Evolutionary conservation across 2,113 vertebrate genomes (phyloP).

Genomic region (Scopus umbretta): DNA sequence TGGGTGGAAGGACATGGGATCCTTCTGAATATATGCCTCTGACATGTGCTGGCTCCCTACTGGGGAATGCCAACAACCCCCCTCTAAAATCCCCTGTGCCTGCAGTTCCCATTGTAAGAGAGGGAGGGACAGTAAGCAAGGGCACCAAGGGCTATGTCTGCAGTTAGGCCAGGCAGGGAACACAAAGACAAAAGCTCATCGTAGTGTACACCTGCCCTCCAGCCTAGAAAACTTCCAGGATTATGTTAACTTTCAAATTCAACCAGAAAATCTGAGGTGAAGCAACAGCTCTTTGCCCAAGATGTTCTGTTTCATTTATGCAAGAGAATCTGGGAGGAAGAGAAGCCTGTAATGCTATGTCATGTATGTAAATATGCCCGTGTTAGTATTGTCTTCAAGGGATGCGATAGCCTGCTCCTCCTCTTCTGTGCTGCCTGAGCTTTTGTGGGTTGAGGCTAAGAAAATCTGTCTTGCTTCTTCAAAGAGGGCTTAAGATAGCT

Average conservation of each 20-base stretch:
- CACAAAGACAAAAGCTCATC: not conserved
- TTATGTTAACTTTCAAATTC: not conserved
- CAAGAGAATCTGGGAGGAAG: not conserved
- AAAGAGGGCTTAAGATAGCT: not conserved
- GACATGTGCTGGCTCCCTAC: not conserved
- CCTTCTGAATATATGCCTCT: not conserved
- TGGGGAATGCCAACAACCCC: not conserved
- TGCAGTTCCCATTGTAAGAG: accelerated
- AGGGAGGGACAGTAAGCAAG: accelerated
- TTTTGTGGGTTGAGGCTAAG: not conserved
- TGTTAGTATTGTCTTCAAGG: not conserved
- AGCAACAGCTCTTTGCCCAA: not conserved
- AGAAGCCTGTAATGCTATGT: not conserved
- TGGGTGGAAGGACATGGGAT: not conserved
- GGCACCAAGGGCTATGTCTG: not conserved
- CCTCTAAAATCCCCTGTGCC: not conserved
- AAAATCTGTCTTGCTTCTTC: not conserved
- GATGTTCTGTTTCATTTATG: not conserved
- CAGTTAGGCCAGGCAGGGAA: not conserved
- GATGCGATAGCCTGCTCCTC: not conserved
- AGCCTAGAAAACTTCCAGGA: not conserved
- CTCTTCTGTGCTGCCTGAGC: not conserved
- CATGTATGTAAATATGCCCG: accelerated
- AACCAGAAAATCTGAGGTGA: not conserved
- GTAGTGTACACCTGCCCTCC: not conserved